Evolutionary conservation across 92 coral and sea anemone genomes (phyloP).

Genomic region (Hydrozoanthus gracilis): DNA sequence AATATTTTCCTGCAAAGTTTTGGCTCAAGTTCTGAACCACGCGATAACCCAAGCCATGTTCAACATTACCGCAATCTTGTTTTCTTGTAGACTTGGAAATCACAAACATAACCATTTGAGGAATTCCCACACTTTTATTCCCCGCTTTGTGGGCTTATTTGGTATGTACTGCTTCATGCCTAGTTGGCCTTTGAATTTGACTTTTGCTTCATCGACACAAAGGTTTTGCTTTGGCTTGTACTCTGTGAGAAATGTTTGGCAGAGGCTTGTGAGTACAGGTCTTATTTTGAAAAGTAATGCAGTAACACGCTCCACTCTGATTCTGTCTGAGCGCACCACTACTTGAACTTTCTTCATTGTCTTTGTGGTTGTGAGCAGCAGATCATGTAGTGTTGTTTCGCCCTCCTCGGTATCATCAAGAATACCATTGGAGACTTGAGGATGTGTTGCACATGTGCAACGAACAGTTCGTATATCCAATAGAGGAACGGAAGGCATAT

Average conservation of each 20-base stretch:
- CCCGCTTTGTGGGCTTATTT: conserved; percentile 23
- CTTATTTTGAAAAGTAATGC: too few relatives aligned
- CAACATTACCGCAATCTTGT: conserved; percentile 27
- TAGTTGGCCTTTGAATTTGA: conserved; percentile 22
- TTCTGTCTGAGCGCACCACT: too few relatives aligned
- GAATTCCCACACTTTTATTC: conserved; percentile 50
- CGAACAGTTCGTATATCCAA: background rate
- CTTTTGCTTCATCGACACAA: too few relatives aligned
- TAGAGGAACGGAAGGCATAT: background rate
- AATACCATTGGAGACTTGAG: background rate
- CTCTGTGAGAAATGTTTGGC: background rate
- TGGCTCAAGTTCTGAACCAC: conserved; percentile 36
- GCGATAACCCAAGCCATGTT: conserved; percentile 51
- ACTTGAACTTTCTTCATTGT: too few relatives aligned
- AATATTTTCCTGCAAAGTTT: conserved; percentile 32
- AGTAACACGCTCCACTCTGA: too few relatives aligned
- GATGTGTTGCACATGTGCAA: conserved; percentile 13
- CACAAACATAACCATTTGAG: conserved; percentile 1
- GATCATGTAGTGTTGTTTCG: too few relatives aligned
- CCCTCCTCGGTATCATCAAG: conserved; percentile 15
- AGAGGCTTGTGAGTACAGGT: background rate
- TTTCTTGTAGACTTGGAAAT: conserved; percentile 22
- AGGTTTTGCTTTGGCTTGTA: too few relatives aligned
- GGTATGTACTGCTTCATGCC: conserved; percentile 40
- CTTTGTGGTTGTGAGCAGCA: too few relatives aligned